A percentile compares a stretch with the other conserved stretches of the same genome.
phyloP scores from a whole-genome alignment of 2,113 vertebrate genomes.

The Leptocoma aspasia region DNA sequence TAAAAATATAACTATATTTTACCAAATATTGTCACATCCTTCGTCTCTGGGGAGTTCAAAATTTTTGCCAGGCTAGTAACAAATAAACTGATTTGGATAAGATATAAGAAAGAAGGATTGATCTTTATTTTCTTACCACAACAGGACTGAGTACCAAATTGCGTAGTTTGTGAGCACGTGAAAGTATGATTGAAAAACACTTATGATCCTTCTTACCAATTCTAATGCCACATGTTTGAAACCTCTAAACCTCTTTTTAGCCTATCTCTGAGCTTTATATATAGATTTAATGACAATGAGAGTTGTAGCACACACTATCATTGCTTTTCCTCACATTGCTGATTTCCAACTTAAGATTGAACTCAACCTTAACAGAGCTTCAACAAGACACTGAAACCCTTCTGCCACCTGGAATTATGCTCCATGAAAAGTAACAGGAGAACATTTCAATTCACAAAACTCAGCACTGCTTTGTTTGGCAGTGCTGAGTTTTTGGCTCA shows the following conservation, averaged over 20 bases:
- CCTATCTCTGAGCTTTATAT: not conserved
- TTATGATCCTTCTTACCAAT: not conserved
- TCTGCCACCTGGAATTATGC: not conserved
- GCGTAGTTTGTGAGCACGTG: not conserved
- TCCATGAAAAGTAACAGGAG: not conserved
- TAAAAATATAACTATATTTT: not conserved
- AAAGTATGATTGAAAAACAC: not conserved
- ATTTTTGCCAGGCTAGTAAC: not conserved
- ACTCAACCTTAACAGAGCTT: not conserved
- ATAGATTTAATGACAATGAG: no score
- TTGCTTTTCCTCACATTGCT: not conserved
- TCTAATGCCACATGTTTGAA: not conserved
- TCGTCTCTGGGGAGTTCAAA: not conserved
- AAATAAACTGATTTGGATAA: not conserved
- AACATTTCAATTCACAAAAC: not conserved
- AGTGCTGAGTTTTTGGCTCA: no score
- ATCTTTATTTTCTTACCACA: not conserved
- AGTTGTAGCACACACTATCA: not conserved
- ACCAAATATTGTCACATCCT: not conserved
- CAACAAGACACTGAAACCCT: not conserved
- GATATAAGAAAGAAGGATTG: not conserved
- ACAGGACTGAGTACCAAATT: not conserved
- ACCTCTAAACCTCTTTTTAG: not conserved
- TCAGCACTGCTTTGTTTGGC: not conserved
- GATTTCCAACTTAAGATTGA: not conserved